Evolutionary conservation across 1,140 invertebrate species (phyloP).

Genomic region (Metopolophium dirhodum): DNA sequence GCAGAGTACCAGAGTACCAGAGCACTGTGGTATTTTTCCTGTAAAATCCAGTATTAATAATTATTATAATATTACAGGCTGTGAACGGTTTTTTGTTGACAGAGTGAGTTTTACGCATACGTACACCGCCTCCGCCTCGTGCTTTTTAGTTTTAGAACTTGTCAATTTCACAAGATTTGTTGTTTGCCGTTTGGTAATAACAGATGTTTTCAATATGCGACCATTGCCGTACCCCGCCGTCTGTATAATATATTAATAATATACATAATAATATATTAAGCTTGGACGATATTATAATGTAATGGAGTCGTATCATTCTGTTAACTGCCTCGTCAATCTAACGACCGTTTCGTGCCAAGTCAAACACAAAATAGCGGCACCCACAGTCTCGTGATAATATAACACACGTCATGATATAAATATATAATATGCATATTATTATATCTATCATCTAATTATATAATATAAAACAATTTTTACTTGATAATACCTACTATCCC

Average conservation of each 20-base stretch:
- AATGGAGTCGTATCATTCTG: constrained; percentile 9
- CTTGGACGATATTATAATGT: background rate
- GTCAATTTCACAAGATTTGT: background rate
- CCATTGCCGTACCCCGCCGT: no score
- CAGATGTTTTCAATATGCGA: background rate
- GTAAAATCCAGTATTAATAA: background rate
- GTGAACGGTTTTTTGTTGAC: background rate
- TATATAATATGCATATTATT: no score
- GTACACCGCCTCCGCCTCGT: background rate
- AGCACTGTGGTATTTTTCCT: background rate
- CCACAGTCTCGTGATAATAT: background rate
- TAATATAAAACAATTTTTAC: background rate
- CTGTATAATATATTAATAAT: background rate
- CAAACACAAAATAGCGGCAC: background rate
- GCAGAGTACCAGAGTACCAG: background rate
- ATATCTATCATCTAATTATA: background rate
- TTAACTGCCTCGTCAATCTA: background rate
- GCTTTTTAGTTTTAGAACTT: background rate
- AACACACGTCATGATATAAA: background rate
- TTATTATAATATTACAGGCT: background rate
- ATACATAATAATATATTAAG: background rate
- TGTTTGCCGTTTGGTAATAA: background rate
- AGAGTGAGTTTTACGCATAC: background rate
- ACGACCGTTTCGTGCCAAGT: background rate
- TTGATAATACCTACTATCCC: background rate